Percentiles rank a stretch among this genome's conserved stretches.
These are phyloP conservation scores for Mohoua ochrocephala DNA, from an alignment of 2,113 vertebrate genomes.

Conservation along the genomic window DNA sequence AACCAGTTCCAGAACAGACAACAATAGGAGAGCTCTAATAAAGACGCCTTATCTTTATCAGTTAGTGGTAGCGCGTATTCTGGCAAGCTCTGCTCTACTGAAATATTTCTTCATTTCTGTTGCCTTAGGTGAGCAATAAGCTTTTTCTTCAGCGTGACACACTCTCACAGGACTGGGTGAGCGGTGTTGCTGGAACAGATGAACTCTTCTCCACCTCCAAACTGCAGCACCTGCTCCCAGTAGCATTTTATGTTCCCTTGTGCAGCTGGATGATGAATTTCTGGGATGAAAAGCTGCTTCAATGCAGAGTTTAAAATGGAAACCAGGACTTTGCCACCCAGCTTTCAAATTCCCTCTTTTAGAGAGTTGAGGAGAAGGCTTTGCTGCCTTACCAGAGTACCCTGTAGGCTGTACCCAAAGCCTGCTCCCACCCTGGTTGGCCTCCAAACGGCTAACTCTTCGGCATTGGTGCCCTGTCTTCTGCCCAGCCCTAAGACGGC, in stretches of 20 bases:
- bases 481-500: background rate
- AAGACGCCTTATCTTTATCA: background rate
- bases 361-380: background rate
- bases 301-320: background rate
- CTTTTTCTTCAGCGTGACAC: background rate
- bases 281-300: background rate
- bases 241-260: background rate
- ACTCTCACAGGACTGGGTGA: background rate
- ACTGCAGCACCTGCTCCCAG: background rate
- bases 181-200: background rate
- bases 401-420: background rate
- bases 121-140: background rate
- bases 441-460: background rate
- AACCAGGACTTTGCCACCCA: background rate
- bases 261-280: background rate
- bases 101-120: background rate
- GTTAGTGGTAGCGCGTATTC: fast-evolving
- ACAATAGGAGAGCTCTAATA: background rate
- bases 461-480: background rate
- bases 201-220: background rate
- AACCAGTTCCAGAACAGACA: background rate
- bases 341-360: background rate
- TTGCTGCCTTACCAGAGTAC: background rate
- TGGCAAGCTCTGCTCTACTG: background rate
- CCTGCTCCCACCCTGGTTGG: background rate